Percentiles rank a stretch among this genome's conserved stretches.
Conservation (phyloP, 2,113 vertebrate species). For the Pteruthius melanotis region DNA sequence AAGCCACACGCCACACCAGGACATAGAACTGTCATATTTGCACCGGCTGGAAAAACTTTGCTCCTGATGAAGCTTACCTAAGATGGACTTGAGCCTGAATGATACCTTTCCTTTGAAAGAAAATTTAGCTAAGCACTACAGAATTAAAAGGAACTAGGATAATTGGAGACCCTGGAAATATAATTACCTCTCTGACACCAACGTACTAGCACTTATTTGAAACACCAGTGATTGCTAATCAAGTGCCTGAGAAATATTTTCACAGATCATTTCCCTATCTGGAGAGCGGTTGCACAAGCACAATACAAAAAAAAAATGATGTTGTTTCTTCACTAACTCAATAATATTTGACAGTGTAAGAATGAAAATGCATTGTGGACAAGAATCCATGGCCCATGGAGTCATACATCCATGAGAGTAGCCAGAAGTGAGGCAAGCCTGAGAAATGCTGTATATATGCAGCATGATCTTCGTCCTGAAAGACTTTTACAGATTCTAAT, state of each 20-base stretch:
- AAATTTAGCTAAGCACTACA: not conserved
- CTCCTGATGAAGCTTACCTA: not conserved
- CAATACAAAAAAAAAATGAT: not conserved
- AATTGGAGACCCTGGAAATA: not conserved
- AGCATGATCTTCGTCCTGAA: not conserved
- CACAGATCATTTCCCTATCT: not conserved
- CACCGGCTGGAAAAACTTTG: not conserved
- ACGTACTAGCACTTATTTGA: not conserved
- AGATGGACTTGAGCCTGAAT: not conserved
- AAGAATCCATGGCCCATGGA: not conserved
- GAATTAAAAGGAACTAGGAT: not conserved
- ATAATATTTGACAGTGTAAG: not conserved
- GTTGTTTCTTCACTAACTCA: not conserved
- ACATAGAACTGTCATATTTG: not conserved
- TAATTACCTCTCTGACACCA: not conserved
- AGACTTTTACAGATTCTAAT: not conserved
- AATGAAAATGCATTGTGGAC: not conserved
- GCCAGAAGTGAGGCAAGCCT: not conserved
- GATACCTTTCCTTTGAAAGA: not conserved
- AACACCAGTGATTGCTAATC: not conserved
- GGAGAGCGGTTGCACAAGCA: not conserved
- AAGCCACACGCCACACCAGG: accelerated
- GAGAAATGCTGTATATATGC: accelerated
- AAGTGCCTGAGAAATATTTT: not conserved
- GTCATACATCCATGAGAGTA: not conserved